Conservation (phyloP, 2,888 invertebrate species). For the Pantelozetes paolii region DNA sequence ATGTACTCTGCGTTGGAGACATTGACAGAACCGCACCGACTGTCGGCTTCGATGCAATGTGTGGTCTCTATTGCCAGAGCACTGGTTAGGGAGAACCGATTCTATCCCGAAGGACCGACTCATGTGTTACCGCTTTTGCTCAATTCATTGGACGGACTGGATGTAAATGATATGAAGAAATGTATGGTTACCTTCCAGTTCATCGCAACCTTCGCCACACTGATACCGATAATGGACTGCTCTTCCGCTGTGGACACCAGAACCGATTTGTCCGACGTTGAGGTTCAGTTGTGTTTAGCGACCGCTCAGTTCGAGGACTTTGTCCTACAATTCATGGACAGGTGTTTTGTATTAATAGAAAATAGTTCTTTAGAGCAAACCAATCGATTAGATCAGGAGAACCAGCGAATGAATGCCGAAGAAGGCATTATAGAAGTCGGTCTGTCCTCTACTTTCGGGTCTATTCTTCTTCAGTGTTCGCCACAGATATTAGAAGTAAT, state of each 20-base stretch:
- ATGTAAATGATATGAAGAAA: slow-evolving; percentile 75
- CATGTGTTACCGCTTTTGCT: slow-evolving; percentile 76
- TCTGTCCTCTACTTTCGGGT: slow-evolving; percentile 63
- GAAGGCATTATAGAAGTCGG: slow-evolving; percentile 69
- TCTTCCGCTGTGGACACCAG: slow-evolving; percentile 67
- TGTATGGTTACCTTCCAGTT: slow-evolving; percentile 66
- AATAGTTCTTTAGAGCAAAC: slow-evolving; percentile 8
- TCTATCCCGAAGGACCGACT: slow-evolving; percentile 69
- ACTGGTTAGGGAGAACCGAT: slow-evolving; percentile 57
- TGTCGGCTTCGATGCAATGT: slow-evolving; percentile 67
- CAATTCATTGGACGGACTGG: slow-evolving; percentile 78
- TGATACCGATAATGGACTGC: slow-evolving; percentile 79
- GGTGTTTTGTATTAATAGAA: slow-evolving; percentile 54
- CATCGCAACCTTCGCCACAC: slow-evolving; percentile 67
- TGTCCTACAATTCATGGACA: slow-evolving; percentile 75
- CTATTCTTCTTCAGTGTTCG: slow-evolving; percentile 69
- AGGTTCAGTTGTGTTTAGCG: slow-evolving; percentile 66
- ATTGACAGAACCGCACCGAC: slow-evolving; percentile 79
- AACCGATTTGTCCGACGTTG: slow-evolving; percentile 69
- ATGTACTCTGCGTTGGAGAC: slow-evolving; percentile 75
- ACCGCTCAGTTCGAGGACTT: slow-evolving; percentile 86
- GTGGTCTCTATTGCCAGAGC: slow-evolving; percentile 66
- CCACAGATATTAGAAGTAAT: slow-evolving; percentile 58
- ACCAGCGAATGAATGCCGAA: slow-evolving; percentile 61
- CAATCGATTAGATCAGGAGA: slow-evolving; percentile 21